phyloP scores from a whole-genome alignment of 2,888 invertebrate species.

The Thecophora atra region DNA sequence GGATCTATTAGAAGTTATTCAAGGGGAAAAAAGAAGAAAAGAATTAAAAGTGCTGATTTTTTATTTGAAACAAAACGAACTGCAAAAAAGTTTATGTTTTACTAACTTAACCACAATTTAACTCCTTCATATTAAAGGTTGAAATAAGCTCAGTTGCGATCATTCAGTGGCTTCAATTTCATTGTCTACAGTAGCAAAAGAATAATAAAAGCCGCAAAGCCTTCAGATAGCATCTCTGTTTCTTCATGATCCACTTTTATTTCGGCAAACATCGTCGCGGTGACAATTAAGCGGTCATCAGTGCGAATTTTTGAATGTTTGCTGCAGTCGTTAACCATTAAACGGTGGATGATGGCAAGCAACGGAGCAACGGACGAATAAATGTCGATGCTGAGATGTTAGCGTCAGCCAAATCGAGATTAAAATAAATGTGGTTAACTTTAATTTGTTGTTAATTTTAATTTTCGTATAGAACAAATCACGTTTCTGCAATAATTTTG shows the following conservation, averaged over 20 bases:
- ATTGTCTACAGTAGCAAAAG: no score
- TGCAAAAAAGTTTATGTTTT: no score
- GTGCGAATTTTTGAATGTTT: not conserved
- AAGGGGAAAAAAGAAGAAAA: no score
- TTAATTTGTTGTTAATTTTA: not conserved
- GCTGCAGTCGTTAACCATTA: not conserved
- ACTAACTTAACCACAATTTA: no score
- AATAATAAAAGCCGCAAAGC: not conserved
- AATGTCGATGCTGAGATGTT: not conserved
- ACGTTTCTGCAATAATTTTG: not conserved
- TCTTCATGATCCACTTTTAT: not conserved
- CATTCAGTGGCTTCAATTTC: no score
- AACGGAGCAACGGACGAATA: not conserved
- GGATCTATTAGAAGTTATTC: no score
- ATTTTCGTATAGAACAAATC: not conserved
- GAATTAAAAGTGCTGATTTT: no score
- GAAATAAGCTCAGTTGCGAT: no score
- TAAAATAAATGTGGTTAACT: not conserved
- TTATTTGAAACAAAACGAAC: no score
- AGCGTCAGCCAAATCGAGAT: not conserved
- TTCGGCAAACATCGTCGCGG: not conserved
- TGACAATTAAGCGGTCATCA: conserved; percentile 6
- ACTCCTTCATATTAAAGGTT: no score
- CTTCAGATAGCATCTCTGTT: not conserved
- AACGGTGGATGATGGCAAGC: not conserved